These are phyloP conservation scores for Theocolax elegans DNA, from an alignment of 1,140 invertebrate species.

Conservation along the genomic window DNA sequence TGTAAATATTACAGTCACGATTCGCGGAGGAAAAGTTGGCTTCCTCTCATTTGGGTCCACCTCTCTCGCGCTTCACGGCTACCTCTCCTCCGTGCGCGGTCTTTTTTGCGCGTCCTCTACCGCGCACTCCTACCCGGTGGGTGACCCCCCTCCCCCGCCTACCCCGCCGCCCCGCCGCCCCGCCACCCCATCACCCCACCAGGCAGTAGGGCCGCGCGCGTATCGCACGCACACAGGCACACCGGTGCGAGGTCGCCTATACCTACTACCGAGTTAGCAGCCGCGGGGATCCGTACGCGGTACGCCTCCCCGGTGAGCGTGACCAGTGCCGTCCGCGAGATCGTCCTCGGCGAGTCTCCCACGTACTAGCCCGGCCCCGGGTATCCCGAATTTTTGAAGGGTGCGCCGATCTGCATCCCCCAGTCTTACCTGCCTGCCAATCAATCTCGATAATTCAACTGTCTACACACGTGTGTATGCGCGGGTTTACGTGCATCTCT, in stretches of 20 bases:
- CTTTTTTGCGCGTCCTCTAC: constrained; percentile 46
- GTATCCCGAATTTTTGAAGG: no score
- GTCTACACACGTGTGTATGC: no score
- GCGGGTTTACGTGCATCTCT: no score
- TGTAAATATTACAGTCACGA: no score
- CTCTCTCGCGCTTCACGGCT: neutral
- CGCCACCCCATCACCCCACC: constrained; percentile 45
- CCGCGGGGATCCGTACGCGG: constrained; percentile 44
- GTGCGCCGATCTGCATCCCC: no score
- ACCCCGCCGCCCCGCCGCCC: neutral
- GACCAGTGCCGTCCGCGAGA: neutral
- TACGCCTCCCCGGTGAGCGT: constrained; percentile 49
- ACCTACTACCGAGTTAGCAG: constrained; percentile 22
- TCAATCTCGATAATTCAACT: no score
- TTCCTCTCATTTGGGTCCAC: no score
- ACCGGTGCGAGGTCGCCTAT: neutral
- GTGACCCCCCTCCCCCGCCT: constrained; percentile 43
- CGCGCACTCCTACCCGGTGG: constrained; percentile 42
- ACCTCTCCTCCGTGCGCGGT: constrained; percentile 25
- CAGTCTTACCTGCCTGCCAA: no score
- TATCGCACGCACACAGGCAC: neutral
- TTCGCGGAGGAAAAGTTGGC: no score
- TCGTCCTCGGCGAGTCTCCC: constrained; percentile 50
- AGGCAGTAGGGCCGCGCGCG: constrained; percentile 44
- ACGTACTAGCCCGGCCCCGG: constrained; percentile 30